Evolutionary conservation across 2,113 vertebrate species (phyloP), one percentile per base, ranked within the genome.

Genomic region (Eonycteris spelaea): DNA sequence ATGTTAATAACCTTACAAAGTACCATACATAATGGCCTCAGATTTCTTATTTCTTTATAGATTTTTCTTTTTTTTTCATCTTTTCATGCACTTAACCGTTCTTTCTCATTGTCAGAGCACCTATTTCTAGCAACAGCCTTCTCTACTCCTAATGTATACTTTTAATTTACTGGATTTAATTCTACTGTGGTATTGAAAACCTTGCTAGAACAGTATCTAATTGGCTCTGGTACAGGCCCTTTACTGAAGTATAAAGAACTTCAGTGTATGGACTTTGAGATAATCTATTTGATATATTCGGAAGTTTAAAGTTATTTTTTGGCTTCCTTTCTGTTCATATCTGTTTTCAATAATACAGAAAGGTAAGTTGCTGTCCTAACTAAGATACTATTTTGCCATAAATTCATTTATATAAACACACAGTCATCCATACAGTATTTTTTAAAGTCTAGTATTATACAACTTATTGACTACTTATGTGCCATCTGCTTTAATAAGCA

Each of bases 121-220:
- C 38, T 70, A 63, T 71, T 95, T 93, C 57, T 75, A 84, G 16
- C 10, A 92, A 35, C 22, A 65, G 14, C 10, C 2, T 57, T 88
- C 14, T 55, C 73, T 78, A 38, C 22, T 78, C 11, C 68, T 75
- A 61, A 80, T 30, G 26, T 22, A 84, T 0, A 63, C 24, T 71
- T 92, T 59, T 22, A 89, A 61, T 85, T 79, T 91, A 68, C 30
- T 83, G 38, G 7, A 75, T 61, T 94, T 73, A 95, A 88, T 65
- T 65, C 6, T 26, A 38, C 1, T 74, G 9, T 73, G 63, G 16
- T 51, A 68, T 71, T 73, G 43, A 89, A 94, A 90, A 90, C 24
- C 16, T 79, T 83, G n/a, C 28, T 57, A 90, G 48, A 70, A 78
- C 0, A 53, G 35, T 19, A 82, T 15, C 43, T 38, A 70, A 85